Conservation (phyloP, 2,113 vertebrate genomes). For the Nesoenas mayeri region DNA sequence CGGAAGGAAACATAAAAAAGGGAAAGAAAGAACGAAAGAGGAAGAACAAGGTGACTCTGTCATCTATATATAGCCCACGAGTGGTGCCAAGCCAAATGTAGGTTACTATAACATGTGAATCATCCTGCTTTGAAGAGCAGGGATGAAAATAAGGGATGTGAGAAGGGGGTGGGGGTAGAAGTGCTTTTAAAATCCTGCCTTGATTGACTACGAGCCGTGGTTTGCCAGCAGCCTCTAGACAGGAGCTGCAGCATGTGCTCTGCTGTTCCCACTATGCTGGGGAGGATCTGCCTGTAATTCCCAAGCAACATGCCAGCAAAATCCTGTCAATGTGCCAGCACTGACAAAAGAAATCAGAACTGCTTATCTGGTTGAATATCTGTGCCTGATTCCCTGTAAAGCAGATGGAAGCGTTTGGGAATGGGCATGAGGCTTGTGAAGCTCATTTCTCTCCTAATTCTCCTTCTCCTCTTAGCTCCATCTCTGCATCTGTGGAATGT, state of each 20-base stretch:
- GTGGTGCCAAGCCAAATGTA: slow-evolving; percentile 53
- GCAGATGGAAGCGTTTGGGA: neutral
- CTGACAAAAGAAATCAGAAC: neutral
- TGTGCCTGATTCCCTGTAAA: neutral
- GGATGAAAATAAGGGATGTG: neutral
- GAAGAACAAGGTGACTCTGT: neutral
- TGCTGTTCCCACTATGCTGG: neutral
- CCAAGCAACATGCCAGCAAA: neutral
- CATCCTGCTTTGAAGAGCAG: slow-evolving; percentile 8
- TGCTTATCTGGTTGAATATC: neutral
- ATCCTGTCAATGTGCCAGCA: neutral
- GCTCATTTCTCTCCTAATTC: neutral
- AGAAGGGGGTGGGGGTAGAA: slow-evolving; percentile 22
- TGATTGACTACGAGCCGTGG: slow-evolving; percentile 10
- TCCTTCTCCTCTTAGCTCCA: neutral
- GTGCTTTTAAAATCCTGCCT: neutral
- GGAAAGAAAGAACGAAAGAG: neutral
- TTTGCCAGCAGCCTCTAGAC: slow-evolving; percentile 9
- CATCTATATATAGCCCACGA: slow-evolving; percentile 16
- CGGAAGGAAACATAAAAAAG: neutral
- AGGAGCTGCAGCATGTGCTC: neutral
- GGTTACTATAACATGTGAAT: slow-evolving; percentile 53
- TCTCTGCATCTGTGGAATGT: neutral
- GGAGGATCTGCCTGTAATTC: neutral
- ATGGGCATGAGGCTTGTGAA: neutral